Base-by-base conservation (phyloP, 2,797 vertebrate genomes). In the Megalops cyprinoides region DNA sequence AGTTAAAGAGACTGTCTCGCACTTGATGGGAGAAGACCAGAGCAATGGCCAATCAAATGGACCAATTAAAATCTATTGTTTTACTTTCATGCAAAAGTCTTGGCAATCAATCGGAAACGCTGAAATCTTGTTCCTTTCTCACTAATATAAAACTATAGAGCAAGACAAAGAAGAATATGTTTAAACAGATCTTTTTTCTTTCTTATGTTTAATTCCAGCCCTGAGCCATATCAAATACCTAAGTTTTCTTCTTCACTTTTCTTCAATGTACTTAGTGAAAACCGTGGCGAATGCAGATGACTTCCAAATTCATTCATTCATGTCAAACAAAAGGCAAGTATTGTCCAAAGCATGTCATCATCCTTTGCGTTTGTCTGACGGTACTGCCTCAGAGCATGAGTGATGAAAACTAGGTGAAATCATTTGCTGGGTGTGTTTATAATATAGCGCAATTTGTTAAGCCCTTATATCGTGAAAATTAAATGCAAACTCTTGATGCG, bases 241-340 rank as follows among this genome's bases (percentile, higher is more conserved):
- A 6, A 31, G 58, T 46, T 75, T 49, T 20, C n/a, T 75, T 0
- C 8, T n/a, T 28, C 25, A 25, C 6, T 14, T 10, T 31, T 48
- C 14, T 25, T 60, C 18, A 18, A n/a, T 49, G 28, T 53, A 60
- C 74, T 25, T 76, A 69, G 65, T 81, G 74, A 76, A 65, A 69
- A 76, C 74, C 74, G 51, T 65, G 48, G 37, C 58, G 67, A 69
- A 81, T 56, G 34, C 39, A 58, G 76, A 62, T 65, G 18, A 71
- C 48, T n/a, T 48, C 31, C 20, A 53, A 39, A 79, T 31, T 67
- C 77, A 39, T 60, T 31, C n/a, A n/a, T n/a, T n/a, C n/a, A 28
- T 51, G 51, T 80, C n/a, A 74, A 53, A 39, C 37, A 28, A 53
- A 28, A 76, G 31, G 44, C 46, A 81, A 76, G 53, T 48, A 23